These are phyloP conservation scores for Quadroppia sp. DNA, from an alignment of 2,888 invertebrate genomes.

Conservation along the genomic window DNA sequence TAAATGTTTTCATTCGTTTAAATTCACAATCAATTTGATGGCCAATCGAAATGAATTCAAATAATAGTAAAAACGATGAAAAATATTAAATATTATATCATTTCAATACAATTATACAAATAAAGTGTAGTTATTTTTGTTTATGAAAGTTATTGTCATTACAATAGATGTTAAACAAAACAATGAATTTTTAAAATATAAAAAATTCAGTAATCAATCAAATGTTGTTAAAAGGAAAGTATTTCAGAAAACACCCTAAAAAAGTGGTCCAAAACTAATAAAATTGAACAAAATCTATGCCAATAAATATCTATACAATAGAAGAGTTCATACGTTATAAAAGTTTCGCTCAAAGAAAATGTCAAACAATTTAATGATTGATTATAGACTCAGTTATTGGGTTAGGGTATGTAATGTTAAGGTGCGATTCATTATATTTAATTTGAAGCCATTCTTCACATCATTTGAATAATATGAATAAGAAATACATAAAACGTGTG, in stretches of 20 bases:
- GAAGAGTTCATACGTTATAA: no score
- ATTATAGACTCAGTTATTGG: neutral
- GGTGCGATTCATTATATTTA: neutral
- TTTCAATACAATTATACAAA: no score
- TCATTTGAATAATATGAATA: neutral
- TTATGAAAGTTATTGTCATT: conserved; percentile 3
- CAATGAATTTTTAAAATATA: neutral
- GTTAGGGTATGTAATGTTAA: neutral
- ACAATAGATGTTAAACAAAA: neutral
- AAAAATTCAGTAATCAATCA: neutral
- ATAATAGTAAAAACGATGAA: neutral
- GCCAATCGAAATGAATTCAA: neutral
- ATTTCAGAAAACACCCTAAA: neutral
- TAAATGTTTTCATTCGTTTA: neutral
- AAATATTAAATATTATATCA: no score
- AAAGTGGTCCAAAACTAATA: neutral
- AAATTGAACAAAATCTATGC: no score
- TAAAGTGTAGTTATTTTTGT: no score
- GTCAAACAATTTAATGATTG: neutral
- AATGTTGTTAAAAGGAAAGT: neutral
- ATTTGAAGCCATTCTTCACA: neutral
- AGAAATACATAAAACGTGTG: no score
- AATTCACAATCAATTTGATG: no score
- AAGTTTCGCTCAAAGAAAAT: no score
- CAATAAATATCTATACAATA: no score